These are phyloP conservation scores for Seira musarum DNA, from an alignment of 2,888 invertebrate genomes.

Conservation along the genomic window DNA sequence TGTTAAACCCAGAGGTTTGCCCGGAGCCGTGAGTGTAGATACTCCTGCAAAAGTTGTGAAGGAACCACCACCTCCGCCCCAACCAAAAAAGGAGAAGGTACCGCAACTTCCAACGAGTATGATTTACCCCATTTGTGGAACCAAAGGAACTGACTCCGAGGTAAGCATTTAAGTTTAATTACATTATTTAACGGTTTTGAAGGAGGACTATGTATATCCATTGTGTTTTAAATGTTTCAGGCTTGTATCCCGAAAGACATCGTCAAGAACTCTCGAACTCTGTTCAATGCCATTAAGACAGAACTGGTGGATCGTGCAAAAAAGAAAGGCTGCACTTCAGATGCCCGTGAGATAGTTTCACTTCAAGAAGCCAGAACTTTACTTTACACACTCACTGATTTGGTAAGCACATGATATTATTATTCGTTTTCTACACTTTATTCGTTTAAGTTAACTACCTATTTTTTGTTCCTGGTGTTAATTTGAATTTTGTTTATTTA, in stretches of 20 bases:
- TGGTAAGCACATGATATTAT: no score
- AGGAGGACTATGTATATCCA: no score
- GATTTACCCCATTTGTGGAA: slow-evolving; percentile 63
- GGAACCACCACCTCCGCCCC: slow-evolving; percentile 11
- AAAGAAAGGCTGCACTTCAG: slow-evolving; percentile 50
- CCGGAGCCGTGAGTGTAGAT: not conserved
- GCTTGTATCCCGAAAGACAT: slow-evolving; percentile 60
- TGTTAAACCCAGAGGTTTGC: slow-evolving; percentile 33
- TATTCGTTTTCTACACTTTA: not conserved
- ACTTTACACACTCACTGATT: slow-evolving; percentile 54
- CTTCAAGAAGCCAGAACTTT: slow-evolving; percentile 60
- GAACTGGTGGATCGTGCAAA: slow-evolving; percentile 59
- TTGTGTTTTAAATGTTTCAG: slow-evolving; percentile 25
- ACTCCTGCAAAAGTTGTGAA: not conserved
- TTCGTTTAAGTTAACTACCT: not conserved
- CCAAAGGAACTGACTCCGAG: slow-evolving; percentile 53
- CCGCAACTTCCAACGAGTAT: slow-evolving; percentile 18
- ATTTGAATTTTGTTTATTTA: slow-evolving; percentile 14
- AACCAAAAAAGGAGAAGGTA: slow-evolving; percentile 25
- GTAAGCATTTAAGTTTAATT: slow-evolving; percentile 29
- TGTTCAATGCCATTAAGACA: slow-evolving; percentile 60
- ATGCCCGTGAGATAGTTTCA: slow-evolving; percentile 50
- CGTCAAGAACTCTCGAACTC: slow-evolving; percentile 57
- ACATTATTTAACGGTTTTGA: not conserved
- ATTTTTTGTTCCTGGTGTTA: not conserved